Evolutionary conservation across 2,113 vertebrate genomes (phyloP), one percentile per base, ranked within the genome.

Genomic region (Herpailurus yagouaroundi): DNA sequence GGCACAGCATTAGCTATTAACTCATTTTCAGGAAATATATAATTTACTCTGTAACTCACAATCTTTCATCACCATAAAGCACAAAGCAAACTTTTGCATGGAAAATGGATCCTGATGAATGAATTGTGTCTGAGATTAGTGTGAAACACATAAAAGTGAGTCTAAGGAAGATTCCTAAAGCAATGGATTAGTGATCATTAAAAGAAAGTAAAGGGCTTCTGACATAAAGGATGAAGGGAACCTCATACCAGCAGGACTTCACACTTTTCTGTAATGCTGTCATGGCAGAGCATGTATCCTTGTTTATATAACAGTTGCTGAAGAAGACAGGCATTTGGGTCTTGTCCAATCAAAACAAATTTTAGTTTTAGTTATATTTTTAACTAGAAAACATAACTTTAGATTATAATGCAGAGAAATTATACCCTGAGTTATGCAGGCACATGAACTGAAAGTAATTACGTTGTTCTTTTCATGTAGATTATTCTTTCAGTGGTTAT

Each of bases 341-440:
- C 18, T 79, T 82, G 8, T n/a, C 19, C 27, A 91, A 69, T 38
- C n/a, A 64, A 31, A 74, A 7, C 0, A 94, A 36, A 66, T 82
- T 94, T 66, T 94, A 64, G 15, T n/a, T 97, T 85, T 52, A 66
- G 29, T 76, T 84, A 11, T 64, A 57, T 55, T 85, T 95, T 92
- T 27, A 60, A 7, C 0, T 69, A 15, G 45, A 80, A 89, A 77
- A 87, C 2, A 45, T 14, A 33, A 1, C 45, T 81, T 94, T 48
- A n/a, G 31, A 19, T 60, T 93, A 33, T 4, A 73, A 19, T 79
- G 21, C 9, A 84, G 36, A 73, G 68, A 48, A 33, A 23, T 14
- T 80, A 29, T 41, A 64, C 9, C 80, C 19, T 6, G 38, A 73
- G 4, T 33, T 45, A 48, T 66, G 29, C 12, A 73, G n/a, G 36